These are phyloP conservation scores for Heliconius melpomene DNA, from an alignment of 1,140 invertebrate species.

Conservation along the genomic window DNA sequence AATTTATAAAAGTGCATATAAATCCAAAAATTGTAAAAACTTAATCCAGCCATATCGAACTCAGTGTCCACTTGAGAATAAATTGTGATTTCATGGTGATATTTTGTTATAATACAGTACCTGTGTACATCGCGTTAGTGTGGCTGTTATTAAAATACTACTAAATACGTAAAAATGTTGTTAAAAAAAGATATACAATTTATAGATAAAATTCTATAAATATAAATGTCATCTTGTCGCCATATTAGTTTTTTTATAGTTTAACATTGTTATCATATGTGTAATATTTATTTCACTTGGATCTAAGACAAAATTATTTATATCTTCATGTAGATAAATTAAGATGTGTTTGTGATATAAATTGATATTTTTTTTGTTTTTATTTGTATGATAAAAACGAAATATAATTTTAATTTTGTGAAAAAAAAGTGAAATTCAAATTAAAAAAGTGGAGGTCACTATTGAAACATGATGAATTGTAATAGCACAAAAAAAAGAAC, in stretches of 20 bases:
- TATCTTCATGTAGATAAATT: background rate
- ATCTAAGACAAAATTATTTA: background rate
- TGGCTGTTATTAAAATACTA: conserved; percentile 5
- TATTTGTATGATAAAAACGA: background rate
- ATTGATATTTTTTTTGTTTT: background rate
- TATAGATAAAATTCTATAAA: background rate
- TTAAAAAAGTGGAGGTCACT: background rate
- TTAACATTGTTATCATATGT: background rate
- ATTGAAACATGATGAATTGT: background rate
- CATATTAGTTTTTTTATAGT: background rate
- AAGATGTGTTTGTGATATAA: background rate
- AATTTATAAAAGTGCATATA: conserved; percentile 39
- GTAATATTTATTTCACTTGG: background rate
- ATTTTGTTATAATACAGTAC: background rate
- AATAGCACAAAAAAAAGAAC: conserved; percentile 23
- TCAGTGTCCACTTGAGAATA: conserved; percentile 23
- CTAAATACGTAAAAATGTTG: background rate
- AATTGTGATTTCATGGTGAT: background rate
- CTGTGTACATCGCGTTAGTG: background rate
- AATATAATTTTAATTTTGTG: background rate
- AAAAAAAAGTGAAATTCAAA: background rate
- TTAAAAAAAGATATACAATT: background rate
- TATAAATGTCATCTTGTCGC: background rate
- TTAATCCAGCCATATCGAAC: conserved; percentile 22
- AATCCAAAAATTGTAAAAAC: conserved; percentile 35